Conservation (phyloP, 2,113 vertebrate genomes). For the Thamnaconus septentrionalis region DNA sequence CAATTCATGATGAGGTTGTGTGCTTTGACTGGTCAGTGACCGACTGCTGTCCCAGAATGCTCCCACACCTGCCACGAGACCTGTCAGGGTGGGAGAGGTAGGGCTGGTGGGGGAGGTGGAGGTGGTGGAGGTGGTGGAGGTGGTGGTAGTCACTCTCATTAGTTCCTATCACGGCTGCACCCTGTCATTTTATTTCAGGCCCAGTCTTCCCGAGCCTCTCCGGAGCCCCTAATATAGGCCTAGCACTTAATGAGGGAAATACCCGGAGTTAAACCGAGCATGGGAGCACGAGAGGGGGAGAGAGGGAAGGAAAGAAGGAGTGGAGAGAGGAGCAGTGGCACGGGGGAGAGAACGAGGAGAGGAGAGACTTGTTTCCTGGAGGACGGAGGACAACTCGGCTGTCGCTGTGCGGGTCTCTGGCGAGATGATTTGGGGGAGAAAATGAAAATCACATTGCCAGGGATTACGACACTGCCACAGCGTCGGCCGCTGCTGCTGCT, state of each 20-base stretch:
- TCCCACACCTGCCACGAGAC: conserved; percentile 21
- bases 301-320: conserved; percentile 1
- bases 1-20: background rate
- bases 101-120: background rate
- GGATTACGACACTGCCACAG: conserved; percentile 99
- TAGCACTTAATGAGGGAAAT: conserved; percentile 60
- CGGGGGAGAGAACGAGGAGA: conserved; percentile 16
- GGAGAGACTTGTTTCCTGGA: conserved; percentile 7
- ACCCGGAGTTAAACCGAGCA: conserved; percentile 62
- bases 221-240: conserved; percentile 45
- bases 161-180: conserved; percentile 33
- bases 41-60: conserved; percentile 5
- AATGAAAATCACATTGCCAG: conserved; percentile 99
- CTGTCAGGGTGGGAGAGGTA: background rate
- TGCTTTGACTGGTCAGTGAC: background rate
- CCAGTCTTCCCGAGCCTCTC: conserved; percentile 37
- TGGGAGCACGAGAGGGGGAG: conserved; percentile 36
- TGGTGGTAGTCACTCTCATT: conserved; percentile 10
- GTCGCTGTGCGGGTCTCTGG: conserved; percentile 61
- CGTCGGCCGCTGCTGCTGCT: conserved; percentile 97
- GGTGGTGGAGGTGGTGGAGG: no score
- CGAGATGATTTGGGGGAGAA: conserved; percentile 54
- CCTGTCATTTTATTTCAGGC: conserved; percentile 29
- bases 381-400: conserved; percentile 8
- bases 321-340: conserved; percentile 21